Evolutionary conservation across 2,113 vertebrate genomes (phyloP).

Genomic region (Psittacus erithacus): DNA sequence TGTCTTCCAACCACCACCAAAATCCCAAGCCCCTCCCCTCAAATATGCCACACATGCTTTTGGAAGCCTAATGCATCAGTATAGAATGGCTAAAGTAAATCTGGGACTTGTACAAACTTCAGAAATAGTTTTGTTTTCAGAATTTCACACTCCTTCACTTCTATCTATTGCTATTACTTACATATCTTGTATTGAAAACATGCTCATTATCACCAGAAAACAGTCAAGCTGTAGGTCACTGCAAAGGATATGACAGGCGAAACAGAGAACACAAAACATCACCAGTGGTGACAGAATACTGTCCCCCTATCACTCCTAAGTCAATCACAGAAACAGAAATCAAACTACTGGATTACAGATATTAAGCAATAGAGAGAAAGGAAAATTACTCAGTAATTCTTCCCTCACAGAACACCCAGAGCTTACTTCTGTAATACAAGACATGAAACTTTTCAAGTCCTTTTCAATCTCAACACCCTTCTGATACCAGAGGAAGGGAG

Average conservation of each 20-base stretch:
- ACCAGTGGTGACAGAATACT: background rate
- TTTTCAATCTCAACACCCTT: background rate
- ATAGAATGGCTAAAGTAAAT: background rate
- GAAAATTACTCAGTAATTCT: background rate
- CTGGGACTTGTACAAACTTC: background rate
- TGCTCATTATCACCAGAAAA: background rate
- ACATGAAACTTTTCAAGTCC: background rate
- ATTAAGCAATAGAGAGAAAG: background rate
- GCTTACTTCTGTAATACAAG: background rate
- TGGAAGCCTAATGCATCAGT: background rate
- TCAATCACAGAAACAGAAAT: background rate
- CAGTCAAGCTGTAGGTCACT: background rate
- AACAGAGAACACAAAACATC: background rate
- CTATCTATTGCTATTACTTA: background rate
- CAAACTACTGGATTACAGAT: background rate
- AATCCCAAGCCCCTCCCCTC: background rate
- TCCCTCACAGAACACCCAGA: background rate
- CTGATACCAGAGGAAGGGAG: background rate
- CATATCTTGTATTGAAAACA: background rate
- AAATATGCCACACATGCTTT: background rate
- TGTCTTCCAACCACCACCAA: background rate
- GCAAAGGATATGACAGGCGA: fast-evolving
- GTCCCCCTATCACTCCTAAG: background rate
- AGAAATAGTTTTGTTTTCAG: background rate
- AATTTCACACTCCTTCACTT: background rate